phyloP scores from a whole-genome alignment of 2,888 invertebrate genomes.

The Apamea monoglypha region DNA sequence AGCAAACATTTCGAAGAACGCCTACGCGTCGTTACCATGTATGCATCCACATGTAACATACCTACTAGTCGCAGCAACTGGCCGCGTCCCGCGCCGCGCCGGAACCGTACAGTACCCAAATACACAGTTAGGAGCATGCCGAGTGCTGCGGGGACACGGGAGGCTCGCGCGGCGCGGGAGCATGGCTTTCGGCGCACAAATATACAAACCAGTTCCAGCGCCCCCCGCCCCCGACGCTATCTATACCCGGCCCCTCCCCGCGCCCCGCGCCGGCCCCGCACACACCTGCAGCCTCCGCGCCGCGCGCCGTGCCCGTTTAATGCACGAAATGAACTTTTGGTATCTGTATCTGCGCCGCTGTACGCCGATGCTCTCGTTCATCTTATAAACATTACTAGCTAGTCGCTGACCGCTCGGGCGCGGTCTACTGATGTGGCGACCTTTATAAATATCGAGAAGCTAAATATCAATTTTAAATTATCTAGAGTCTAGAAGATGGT shows the following conservation, averaged over 20 bases:
- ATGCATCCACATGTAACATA: not conserved
- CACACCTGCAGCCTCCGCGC: constrained; percentile 68
- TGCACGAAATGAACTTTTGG: constrained; percentile 76
- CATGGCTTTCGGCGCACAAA: constrained; percentile 82
- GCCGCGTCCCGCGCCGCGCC: not conserved
- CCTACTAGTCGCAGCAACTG: not conserved
- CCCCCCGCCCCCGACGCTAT: constrained; percentile 58
- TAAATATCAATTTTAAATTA: not conserved
- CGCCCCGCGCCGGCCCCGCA: constrained; percentile 48
- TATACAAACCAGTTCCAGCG: constrained; percentile 84
- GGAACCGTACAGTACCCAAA: constrained; percentile 15
- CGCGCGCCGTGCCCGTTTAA: constrained; percentile 72
- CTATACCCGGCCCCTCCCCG: constrained; percentile 32
- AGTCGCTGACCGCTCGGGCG: not conserved
- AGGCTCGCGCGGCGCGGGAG: constrained; percentile 53
- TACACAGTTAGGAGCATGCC: constrained; percentile 42
- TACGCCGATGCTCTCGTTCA: constrained; percentile 34
- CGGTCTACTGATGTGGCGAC: not conserved
- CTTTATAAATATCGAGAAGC: not conserved
- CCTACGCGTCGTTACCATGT: not conserved
- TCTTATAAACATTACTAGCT: not conserved
- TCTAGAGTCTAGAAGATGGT: not conserved
- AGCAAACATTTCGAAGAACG: not conserved
- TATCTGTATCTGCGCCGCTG: constrained; percentile 53
- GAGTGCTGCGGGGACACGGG: constrained; percentile 8